Conservation (phyloP, 2,888 invertebrate genomes). For the Phlogophora meticulosa region DNA sequence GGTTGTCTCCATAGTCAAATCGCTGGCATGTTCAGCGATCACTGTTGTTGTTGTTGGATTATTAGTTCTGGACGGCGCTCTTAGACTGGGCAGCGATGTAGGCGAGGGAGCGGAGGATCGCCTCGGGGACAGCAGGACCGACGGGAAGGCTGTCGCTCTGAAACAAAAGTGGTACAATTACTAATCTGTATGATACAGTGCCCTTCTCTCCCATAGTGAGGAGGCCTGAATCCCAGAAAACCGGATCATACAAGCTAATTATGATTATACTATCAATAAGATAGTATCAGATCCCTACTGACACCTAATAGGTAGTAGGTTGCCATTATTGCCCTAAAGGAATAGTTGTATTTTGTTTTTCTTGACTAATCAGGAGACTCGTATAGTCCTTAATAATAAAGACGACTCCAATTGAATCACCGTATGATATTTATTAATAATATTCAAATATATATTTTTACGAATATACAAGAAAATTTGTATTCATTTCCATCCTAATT, state of each 20-base stretch:
- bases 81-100: conserved; percentile 72
- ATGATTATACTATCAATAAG: not conserved
- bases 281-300: too few species aligned
- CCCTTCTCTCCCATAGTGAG: not conserved
- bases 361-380: not conserved
- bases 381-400: not conserved
- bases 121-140: conserved; percentile 75
- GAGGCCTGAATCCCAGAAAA: not conserved
- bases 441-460: conserved; percentile 1
- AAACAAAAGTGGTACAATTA: conserved; percentile 38
- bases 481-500: too few species aligned
- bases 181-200: not conserved
- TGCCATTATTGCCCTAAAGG: too few species aligned
- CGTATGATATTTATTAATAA: not conserved
- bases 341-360: too few species aligned
- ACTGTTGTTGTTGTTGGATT: conserved; percentile 30
- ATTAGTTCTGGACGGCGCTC: conserved; percentile 35
- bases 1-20: conserved; percentile 12
- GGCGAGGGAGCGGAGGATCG: conserved; percentile 75
- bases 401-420: conserved; percentile 4
- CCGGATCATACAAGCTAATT: not conserved
- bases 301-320: too few species aligned
- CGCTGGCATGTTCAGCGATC: conserved; percentile 25
- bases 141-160: conserved; percentile 77
- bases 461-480: too few species aligned